A percentile compares a stretch with the other conserved stretches of the same genome.
Conservation (phyloP, 2,888 invertebrate genomes). For the Malthinus flaveolus region DNA sequence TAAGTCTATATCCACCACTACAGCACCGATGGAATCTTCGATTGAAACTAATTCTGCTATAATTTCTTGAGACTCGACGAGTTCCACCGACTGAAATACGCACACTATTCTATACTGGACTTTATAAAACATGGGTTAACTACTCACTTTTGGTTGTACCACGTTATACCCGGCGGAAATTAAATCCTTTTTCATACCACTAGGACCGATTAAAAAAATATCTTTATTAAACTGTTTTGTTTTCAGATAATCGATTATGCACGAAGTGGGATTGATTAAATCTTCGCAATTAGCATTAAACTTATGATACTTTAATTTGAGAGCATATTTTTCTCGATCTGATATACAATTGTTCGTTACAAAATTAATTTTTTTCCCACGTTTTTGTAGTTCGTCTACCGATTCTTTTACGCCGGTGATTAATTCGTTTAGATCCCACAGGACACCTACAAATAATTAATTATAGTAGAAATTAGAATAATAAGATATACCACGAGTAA, state of each 20-base stretch:
- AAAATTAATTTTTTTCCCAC: background rate
- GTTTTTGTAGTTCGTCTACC: background rate
- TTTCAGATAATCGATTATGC: background rate
- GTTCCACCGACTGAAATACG: background rate
- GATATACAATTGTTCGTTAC: background rate
- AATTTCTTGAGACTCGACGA: background rate
- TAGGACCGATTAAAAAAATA: background rate
- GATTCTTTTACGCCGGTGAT: background rate
- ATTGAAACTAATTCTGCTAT: background rate
- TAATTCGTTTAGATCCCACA: slow-evolving; percentile 1
- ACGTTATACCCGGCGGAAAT: background rate
- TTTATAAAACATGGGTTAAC: background rate
- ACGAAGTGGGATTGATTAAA: background rate
- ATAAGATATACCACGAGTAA: too few relatives aligned
- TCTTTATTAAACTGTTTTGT: background rate
- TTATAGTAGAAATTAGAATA: background rate
- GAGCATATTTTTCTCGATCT: background rate
- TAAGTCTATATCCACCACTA: background rate
- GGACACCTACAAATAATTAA: background rate
- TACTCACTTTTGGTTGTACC: background rate
- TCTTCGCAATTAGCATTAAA: background rate
- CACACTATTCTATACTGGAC: background rate
- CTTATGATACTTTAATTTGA: background rate
- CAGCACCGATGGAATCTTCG: background rate
- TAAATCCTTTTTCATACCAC: background rate